These are phyloP conservation scores for Drosophila infuscata DNA, from an alignment of 2,888 invertebrate species.

Conservation along the genomic window DNA sequence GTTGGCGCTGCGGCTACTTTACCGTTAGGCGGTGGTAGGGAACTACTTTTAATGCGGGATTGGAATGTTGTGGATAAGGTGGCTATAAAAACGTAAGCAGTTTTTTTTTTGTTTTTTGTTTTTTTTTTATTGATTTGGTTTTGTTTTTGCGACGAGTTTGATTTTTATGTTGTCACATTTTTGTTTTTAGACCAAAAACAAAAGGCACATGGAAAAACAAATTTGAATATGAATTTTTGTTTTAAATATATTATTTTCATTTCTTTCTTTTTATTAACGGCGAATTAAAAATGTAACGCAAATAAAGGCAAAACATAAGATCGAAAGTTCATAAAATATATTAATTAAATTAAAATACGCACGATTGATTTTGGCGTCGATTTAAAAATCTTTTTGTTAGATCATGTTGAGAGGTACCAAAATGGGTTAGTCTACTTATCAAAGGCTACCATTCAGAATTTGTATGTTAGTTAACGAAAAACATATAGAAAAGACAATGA, in stretches of 20 bases:
- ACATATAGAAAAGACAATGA: neutral
- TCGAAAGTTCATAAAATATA: conserved; percentile 11
- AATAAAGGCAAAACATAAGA: conserved; percentile 31
- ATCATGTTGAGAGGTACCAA: conserved; percentile 35
- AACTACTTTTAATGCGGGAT: conserved; percentile 89
- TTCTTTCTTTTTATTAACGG: conserved; percentile 31
- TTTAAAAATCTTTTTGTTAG: conserved; percentile 32
- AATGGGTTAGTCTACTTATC: conserved; percentile 53
- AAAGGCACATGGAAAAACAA: conserved; percentile 71
- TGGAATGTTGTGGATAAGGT: conserved; percentile 91
- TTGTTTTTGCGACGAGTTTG: conserved; percentile 36
- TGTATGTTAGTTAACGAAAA: conserved; percentile 25
- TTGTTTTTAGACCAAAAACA: conserved; percentile 66
- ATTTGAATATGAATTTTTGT: conserved; percentile 57
- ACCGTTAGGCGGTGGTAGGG: conserved; percentile 86
- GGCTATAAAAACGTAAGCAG: conserved; percentile 87
- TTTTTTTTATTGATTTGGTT: conserved; percentile 36
- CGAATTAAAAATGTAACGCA: conserved; percentile 49
- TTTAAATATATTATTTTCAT: conserved; percentile 46
- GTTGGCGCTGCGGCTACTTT: conserved; percentile 81
- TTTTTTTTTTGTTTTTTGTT: conserved; percentile 39
- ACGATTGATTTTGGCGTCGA: conserved; percentile 29
- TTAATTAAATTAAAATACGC: conserved; percentile 24
- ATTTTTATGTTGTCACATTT: conserved; percentile 44
- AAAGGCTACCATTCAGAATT: conserved; percentile 30